Percentiles rank a stretch among this genome's conserved stretches.
Conservation (phyloP, 2,888 invertebrate genomes). For the Cosmia trapezina region DNA sequence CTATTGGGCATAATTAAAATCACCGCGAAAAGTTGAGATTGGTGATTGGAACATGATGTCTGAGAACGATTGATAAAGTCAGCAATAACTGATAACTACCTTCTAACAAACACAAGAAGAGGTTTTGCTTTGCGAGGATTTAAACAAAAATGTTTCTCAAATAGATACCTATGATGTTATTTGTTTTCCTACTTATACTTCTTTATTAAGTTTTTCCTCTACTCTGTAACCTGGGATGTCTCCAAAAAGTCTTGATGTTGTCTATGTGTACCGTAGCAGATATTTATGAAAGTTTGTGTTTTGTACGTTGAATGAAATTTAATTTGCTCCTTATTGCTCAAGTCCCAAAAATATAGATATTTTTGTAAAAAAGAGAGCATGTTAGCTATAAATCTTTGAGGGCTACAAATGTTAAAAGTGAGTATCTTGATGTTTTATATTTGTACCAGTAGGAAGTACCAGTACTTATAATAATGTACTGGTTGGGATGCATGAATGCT, state of each 20-base stretch:
- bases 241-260: constrained; percentile 47
- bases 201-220: constrained; percentile 51
- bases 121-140: no score
- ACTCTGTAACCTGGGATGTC: constrained; percentile 52
- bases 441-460: background rate
- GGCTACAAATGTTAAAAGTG: constrained; percentile 26
- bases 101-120: background rate
- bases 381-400: constrained; percentile 41
- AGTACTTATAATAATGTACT: background rate
- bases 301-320: constrained; percentile 53
- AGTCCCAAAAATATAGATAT: constrained; percentile 15
- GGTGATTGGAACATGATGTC: background rate
- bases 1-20: background rate
- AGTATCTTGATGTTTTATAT: constrained; percentile 30
- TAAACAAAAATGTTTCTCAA: background rate
- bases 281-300: constrained; percentile 50
- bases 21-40: background rate
- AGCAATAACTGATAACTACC: background rate
- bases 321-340: constrained; percentile 48
- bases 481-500: constrained; percentile 11
- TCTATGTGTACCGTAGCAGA: constrained; percentile 57
- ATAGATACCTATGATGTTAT: background rate
- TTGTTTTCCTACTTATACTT: constrained; percentile 14
- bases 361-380: constrained; percentile 43
- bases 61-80: background rate